These are phyloP conservation scores for Tragulus kanchil DNA, from an alignment of 2,113 vertebrate species.

Conservation along the genomic window DNA sequence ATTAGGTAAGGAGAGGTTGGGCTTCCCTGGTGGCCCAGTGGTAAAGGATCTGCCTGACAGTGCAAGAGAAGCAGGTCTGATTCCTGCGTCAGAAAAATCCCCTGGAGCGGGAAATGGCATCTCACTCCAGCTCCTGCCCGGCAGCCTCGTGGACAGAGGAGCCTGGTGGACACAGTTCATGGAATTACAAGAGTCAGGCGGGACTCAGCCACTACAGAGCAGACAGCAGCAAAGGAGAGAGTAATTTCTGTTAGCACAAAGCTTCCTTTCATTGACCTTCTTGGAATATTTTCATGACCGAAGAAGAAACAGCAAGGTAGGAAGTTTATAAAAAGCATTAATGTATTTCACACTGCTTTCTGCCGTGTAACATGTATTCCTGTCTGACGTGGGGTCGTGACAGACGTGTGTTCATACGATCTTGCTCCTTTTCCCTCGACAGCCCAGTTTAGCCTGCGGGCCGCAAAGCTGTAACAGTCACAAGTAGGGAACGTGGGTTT, in stretches of 20 bases:
- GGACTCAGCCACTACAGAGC: background rate
- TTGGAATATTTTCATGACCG: background rate
- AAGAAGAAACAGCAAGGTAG: background rate
- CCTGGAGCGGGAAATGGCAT: background rate
- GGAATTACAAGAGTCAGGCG: background rate
- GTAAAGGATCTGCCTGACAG: background rate
- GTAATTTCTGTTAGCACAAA: background rate
- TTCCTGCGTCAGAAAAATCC: background rate
- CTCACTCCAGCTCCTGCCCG: background rate
- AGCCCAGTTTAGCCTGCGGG: background rate
- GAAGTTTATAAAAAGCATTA: background rate
- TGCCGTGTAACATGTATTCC: background rate
- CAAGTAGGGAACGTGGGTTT: background rate
- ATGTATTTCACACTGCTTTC: background rate
- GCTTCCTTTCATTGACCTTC: background rate
- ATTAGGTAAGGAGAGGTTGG: background rate
- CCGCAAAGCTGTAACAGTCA: background rate
- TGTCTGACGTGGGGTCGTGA: background rate
- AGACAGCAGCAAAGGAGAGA: background rate
- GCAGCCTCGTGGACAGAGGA: background rate
- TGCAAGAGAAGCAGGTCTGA: accelerated
- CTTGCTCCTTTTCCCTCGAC: background rate
- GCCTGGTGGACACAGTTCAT: background rate
- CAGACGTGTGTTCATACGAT: background rate
- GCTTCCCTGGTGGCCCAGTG: background rate